A percentile compares a stretch with the other conserved stretches of the same genome.
Conservation (phyloP, 2,888 invertebrate genomes). For the Lycophotia porphyrea region DNA sequence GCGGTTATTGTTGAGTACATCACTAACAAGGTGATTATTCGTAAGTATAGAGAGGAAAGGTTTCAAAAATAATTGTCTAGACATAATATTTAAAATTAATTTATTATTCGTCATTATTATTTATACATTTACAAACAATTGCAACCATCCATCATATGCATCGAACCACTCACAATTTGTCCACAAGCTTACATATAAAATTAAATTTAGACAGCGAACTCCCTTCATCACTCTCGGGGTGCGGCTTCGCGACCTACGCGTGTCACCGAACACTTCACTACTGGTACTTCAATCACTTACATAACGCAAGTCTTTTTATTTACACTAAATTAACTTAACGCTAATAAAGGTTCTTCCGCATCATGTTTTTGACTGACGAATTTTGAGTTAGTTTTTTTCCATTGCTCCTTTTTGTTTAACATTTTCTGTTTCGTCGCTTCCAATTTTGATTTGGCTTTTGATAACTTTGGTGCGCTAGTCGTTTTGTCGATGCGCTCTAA, state of each 20-base stretch:
- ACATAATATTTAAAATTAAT: slow-evolving; percentile 79
- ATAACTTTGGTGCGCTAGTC: slow-evolving; percentile 85
- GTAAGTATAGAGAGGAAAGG: slow-evolving; percentile 12
- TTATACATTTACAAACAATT: slow-evolving; percentile 72
- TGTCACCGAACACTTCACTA: slow-evolving; percentile 75
- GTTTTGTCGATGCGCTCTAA: slow-evolving; percentile 92
- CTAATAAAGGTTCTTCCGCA: slow-evolving; percentile 91
- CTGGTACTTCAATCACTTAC: slow-evolving; percentile 82
- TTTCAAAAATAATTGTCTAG: slow-evolving; percentile 58
- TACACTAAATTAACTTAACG: slow-evolving; percentile 91
- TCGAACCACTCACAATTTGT: slow-evolving; percentile 70
- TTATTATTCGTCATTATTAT: slow-evolving; percentile 78
- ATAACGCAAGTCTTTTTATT: slow-evolving; percentile 84
- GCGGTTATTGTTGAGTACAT: slow-evolving; percentile 55
- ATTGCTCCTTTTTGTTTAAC: slow-evolving; percentile 85
- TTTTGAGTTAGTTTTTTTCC: slow-evolving; percentile 85
- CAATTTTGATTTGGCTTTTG: slow-evolving; percentile 92
- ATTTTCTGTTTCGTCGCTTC: slow-evolving; percentile 87
- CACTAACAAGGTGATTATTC: slow-evolving; percentile 38
- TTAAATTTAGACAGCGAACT: slow-evolving; percentile 83
- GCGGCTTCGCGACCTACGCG: slow-evolving; percentile 62
- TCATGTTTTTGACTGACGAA: slow-evolving; percentile 85
- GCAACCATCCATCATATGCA: slow-evolving; percentile 76
- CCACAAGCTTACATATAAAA: slow-evolving; percentile 72
- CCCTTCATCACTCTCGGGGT: slow-evolving; percentile 75